Evolutionary conservation across 1,140 invertebrate species (phyloP).

Genomic region (Zeugodacus cucurbitae): DNA sequence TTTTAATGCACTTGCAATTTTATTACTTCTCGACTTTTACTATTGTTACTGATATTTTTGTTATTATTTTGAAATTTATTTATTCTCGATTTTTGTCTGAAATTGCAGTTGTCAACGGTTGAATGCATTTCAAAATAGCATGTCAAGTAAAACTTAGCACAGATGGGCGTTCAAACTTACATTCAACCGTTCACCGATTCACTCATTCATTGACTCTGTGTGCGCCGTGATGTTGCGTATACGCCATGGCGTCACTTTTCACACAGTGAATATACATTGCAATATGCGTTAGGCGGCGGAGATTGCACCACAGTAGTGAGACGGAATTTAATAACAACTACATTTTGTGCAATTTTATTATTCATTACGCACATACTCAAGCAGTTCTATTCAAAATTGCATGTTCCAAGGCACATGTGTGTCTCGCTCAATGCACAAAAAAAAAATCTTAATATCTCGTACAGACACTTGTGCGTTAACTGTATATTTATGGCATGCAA

Average conservation of each 20-base stretch:
- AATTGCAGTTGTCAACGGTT: slow-evolving; percentile 12
- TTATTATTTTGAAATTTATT: background rate
- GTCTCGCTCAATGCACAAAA: background rate
- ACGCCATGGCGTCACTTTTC: background rate
- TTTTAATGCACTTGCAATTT: background rate
- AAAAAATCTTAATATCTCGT: background rate
- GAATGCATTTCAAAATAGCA: background rate
- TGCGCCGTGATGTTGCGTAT: background rate
- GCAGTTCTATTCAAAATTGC: background rate
- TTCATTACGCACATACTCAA: background rate
- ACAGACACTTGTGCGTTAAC: background rate
- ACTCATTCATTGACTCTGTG: background rate
- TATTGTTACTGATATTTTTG: too few relatives aligned
- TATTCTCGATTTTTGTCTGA: background rate
- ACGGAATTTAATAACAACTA: background rate
- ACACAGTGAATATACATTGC: background rate
- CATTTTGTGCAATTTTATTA: background rate
- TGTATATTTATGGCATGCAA: background rate
- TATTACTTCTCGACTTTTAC: background rate
- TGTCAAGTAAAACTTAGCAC: background rate
- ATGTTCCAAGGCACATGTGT: background rate
- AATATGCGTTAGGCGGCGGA: background rate
- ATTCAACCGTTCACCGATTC: background rate
- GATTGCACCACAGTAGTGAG: background rate
- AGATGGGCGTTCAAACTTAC: background rate